Evolutionary conservation across 2,888 invertebrate genomes (phyloP), one percentile per base, ranked within the genome.

Genomic region (Polymixis flavicincta): DNA sequence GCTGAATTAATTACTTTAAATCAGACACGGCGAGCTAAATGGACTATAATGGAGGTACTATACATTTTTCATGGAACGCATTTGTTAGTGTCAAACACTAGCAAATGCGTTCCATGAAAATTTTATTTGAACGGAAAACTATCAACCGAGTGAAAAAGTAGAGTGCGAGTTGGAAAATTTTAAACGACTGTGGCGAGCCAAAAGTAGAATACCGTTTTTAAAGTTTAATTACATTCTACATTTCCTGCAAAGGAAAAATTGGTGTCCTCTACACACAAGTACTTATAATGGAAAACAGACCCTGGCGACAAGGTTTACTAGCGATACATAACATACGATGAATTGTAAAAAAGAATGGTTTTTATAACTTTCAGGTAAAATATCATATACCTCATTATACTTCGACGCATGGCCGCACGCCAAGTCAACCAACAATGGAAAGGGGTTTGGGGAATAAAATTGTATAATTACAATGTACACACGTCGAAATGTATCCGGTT

Each of bases 11-110:
- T 42, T 28, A 52, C 11, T 6, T 55, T 22, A 8, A 32, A 25
- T 37, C 11, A 14, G 32, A n/a, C 6, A 55, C 42, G 37, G 14
- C 11, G 2, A 66, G n/a, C 8, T 14, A 57, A 48, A 25, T 25
- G n/a, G 2, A n/a, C 7, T 45, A 32, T 45, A 45, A 45, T 32
- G 5, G 25, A 13, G 1, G 45, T 60, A 14, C 19, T 9, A 19
- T 45, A 45, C 42, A 45, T 22, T 61, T 71, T 71, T 45, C 25
- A 22, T 25, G 22, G 37, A 63, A 63, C 22, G 4, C 63, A 72
- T 63, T 48, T 32, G 71, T 17, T 22, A 55, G 17, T 71, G 22
- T 48, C 28, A 11, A 5, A 19, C 3, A 25, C 17, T 37, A 37
- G 32, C 32, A 32, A 32, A 3, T 32, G 2, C 32, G 32, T 32